Percentiles rank a stretch among this genome's conserved stretches.
These are phyloP conservation scores for Triops cancriformis DNA, from an alignment of 1,140 invertebrate species.

Conservation along the genomic window DNA sequence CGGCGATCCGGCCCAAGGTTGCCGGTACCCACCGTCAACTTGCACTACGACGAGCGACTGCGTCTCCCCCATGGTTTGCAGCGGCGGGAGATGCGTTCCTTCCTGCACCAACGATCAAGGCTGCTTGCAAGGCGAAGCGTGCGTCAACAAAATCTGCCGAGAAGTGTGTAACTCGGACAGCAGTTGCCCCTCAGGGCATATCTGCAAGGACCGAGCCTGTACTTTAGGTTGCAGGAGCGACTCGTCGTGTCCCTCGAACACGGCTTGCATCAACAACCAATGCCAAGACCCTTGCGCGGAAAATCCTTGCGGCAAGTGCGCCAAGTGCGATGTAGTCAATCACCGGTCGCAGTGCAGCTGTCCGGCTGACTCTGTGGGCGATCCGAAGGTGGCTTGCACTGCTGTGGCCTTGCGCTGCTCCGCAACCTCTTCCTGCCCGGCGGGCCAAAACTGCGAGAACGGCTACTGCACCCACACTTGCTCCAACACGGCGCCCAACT, in stretches of 20 bases:
- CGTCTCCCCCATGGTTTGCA: constrained; percentile 55
- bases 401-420: constrained; percentile 56
- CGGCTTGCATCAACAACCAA: constrained; percentile 59
- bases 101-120: constrained; percentile 64
- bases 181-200: constrained; percentile 66
- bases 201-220: constrained; percentile 77
- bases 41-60: constrained; percentile 59
- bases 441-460: constrained; percentile 46
- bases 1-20: constrained; percentile 63
- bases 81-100: constrained; percentile 60
- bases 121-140: constrained; percentile 74
- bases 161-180: constrained; percentile 73
- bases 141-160: constrained; percentile 67
- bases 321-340: constrained; percentile 68
- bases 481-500: constrained; percentile 31
- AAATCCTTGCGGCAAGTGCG: constrained; percentile 68
- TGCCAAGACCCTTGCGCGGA: constrained; percentile 68
- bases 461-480: constrained; percentile 58
- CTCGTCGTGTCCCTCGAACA: constrained; percentile 58
- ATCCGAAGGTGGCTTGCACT: constrained; percentile 35
- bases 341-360: constrained; percentile 76
- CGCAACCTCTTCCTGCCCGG: constrained; percentile 48
- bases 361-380: constrained; percentile 37
- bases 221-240: constrained; percentile 59
- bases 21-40: constrained; percentile 53